A percentile compares a stretch with the other conserved stretches of the same genome.
phyloP scores from a whole-genome alignment of 1,140 invertebrate genomes.

The Sycophaga agraensis region DNA sequence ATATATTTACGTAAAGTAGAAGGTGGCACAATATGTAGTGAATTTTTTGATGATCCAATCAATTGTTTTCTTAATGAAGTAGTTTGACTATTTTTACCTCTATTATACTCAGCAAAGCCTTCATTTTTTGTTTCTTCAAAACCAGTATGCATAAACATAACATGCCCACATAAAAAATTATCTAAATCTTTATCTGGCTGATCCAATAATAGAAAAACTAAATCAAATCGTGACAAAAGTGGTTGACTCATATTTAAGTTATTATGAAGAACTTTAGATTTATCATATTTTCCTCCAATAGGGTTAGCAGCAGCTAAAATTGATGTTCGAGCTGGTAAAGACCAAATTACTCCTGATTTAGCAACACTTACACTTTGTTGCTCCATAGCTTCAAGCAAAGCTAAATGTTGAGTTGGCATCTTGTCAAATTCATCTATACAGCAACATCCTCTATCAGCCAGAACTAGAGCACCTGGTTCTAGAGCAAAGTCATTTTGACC shows the following conservation, averaged over 20 bases:
- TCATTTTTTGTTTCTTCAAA: slow-evolving; percentile 20
- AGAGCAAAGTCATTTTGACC: slow-evolving; percentile 76
- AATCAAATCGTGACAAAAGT: slow-evolving; percentile 88
- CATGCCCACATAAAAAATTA: slow-evolving; percentile 76
- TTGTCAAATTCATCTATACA: slow-evolving; percentile 97
- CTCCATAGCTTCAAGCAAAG: slow-evolving; percentile 92
- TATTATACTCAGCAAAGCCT: slow-evolving; percentile 3
- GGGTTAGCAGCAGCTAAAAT: slow-evolving; percentile 93
- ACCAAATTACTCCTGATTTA: slow-evolving; percentile 81
- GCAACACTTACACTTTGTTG: slow-evolving; percentile 89
- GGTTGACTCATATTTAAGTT: slow-evolving; percentile 86
- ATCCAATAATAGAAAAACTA: slow-evolving; percentile 90
- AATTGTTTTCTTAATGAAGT: slow-evolving; percentile 18
- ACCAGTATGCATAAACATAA: slow-evolving; percentile 73
- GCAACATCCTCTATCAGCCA: slow-evolving; percentile 85
- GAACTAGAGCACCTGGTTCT: slow-evolving; percentile 81
- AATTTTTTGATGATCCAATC: slow-evolving; percentile 1
- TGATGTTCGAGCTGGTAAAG: slow-evolving; percentile 77
- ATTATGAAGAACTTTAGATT: slow-evolving; percentile 83
- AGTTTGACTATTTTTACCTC: not conserved
- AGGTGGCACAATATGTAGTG: slow-evolving; percentile 62
- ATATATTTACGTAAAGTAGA: slow-evolving; percentile 85
- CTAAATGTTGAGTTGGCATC: slow-evolving; percentile 75
- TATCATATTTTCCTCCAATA: slow-evolving; percentile 83
- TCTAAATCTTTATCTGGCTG: slow-evolving; percentile 63